These are phyloP conservation scores for Microtus montanus DNA, from an alignment of 2,113 vertebrate genomes.

Conservation along the genomic window DNA sequence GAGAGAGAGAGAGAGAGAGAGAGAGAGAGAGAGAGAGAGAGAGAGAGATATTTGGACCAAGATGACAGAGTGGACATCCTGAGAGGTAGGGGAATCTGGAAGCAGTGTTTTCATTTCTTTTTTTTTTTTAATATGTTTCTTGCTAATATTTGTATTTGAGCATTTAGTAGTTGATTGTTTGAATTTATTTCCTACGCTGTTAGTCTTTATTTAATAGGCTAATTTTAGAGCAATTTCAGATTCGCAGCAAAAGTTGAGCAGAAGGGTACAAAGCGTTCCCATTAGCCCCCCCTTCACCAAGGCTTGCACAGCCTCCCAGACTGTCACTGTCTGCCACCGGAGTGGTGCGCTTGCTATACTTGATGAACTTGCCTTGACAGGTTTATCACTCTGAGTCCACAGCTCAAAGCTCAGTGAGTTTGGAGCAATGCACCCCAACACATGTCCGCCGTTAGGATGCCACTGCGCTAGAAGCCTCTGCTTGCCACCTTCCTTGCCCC, in stretches of 20 bases:
- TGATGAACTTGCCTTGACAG: not conserved
- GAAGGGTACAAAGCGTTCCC: not conserved
- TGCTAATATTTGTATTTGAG: not conserved
- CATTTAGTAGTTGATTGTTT: not conserved
- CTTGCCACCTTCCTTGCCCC: not conserved
- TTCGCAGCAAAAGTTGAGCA: not conserved
- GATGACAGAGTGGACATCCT: not conserved
- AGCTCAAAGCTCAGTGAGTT: not conserved
- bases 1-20: too few species aligned
- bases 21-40: too few species aligned
- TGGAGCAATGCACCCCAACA: not conserved
- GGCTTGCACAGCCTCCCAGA: too few species aligned
- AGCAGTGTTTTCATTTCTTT: not conserved
- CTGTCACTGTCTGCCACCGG: not conserved
- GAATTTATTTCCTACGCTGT: not conserved
- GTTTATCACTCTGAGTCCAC: too few species aligned
- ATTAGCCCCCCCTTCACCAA: too few species aligned
- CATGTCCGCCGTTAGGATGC: accelerated
- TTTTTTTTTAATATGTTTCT: not conserved
- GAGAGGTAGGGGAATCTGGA: not conserved
- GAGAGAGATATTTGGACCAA: not conserved
- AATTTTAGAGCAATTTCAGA: not conserved
- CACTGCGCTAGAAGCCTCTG: not conserved
- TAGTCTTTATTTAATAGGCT: not conserved
- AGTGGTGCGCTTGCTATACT: accelerated